Evolutionary conservation across 2,888 invertebrate genomes (phyloP).

Genomic region (Poecilobothrus nobilitatus): DNA sequence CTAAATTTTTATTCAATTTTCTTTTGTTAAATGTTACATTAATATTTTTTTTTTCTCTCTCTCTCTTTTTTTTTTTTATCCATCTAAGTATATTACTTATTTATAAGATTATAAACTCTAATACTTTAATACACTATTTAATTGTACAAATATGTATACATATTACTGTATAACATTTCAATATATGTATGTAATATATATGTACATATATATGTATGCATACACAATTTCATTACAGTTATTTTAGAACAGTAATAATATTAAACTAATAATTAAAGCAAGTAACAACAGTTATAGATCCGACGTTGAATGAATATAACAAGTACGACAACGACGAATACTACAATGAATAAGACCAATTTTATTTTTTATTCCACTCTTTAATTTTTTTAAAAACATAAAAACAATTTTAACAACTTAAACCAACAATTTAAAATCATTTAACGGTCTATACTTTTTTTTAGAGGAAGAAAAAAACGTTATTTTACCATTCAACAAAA

Average conservation of each 20-base stretch:
- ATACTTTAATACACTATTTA: neutral
- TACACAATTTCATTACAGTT: no score
- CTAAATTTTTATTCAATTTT: neutral
- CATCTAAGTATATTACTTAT: no score
- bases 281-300: no score
- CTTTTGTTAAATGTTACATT: neutral
- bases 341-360: neutral
- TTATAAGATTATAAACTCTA: neutral
- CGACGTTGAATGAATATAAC: no score
- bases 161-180: neutral
- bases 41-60: neutral
- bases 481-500: neutral
- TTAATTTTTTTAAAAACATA: neutral
- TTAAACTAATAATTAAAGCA: no score
- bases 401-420: constrained; percentile 6
- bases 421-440: constrained; percentile 6
- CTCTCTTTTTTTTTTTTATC: neutral
- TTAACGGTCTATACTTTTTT: neutral
- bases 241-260: no score
- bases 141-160: neutral
- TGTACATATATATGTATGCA: no score
- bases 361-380: neutral
- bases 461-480: neutral
- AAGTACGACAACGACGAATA: neutral
- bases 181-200: no score